phyloP scores from a whole-genome alignment of 2,888 invertebrate species.

The Drosophila basisetae region DNA sequence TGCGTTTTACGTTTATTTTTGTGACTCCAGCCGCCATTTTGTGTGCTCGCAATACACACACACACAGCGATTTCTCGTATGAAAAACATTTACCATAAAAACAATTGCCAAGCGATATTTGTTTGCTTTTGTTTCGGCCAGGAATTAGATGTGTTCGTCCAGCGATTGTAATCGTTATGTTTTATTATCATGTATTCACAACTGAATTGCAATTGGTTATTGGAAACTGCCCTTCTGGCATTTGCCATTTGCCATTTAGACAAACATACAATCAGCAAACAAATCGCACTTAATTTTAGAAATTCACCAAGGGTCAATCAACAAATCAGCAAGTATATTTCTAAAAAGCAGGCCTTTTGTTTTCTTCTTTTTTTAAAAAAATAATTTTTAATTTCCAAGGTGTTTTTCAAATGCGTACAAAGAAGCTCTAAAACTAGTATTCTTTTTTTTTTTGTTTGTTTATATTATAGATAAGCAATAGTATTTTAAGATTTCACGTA shows the following conservation, averaged over 20 bases:
- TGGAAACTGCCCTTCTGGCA: conserved; percentile 21
- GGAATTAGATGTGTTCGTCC: conserved; percentile 65
- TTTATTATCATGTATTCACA: conserved; percentile 56
- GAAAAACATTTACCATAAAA: conserved; percentile 65
- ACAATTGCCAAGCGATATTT: conserved; percentile 75
- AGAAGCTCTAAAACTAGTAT: background rate
- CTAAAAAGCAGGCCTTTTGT: background rate
- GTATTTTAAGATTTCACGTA: background rate
- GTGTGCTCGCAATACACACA: conserved; percentile 23
- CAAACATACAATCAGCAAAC: background rate
- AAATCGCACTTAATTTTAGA: background rate
- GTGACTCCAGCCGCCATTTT: conserved; percentile 31
- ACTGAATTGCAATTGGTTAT: conserved; percentile 42
- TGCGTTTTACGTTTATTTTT: conserved; percentile 71
- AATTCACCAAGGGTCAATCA: background rate
- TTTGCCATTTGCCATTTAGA: conserved; percentile 1
- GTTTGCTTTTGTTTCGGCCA: conserved; percentile 48
- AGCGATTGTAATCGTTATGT: conserved; percentile 71
- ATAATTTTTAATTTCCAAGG: background rate
- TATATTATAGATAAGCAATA: background rate
- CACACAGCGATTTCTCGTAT: conserved; percentile 24
- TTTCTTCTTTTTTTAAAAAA: background rate
- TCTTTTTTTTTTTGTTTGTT: background rate
- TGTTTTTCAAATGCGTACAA: background rate
- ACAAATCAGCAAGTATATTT: background rate